Percentiles rank a stretch among this genome's conserved stretches.
Conservation (phyloP, 2,113 vertebrate genomes). For the Bufo gargarizans region DNA sequence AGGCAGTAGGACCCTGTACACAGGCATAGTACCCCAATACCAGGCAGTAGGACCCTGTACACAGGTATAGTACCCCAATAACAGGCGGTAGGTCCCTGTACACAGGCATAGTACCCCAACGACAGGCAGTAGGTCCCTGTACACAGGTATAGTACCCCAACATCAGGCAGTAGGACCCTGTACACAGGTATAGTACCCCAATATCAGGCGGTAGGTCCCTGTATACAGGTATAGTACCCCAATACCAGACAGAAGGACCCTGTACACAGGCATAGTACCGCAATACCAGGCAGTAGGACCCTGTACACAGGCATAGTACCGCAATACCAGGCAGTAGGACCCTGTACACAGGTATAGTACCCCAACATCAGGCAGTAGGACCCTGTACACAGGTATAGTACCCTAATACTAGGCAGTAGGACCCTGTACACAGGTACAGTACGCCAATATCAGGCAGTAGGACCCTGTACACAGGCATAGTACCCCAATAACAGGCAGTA, state of each 20-base stretch:
- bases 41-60: not conserved
- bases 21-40: not conserved
- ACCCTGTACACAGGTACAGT: not conserved
- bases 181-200: not conserved
- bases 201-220: not conserved
- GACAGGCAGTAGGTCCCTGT: not conserved
- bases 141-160: not conserved
- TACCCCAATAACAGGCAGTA: not conserved
- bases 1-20: not conserved
- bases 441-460: not conserved
- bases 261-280: not conserved
- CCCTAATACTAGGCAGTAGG: not conserved
- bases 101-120: not conserved
- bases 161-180: not conserved
- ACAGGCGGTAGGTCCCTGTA: not conserved
- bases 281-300: not conserved
- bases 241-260: not conserved
- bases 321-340: not conserved
- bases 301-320: not conserved
- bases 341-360: not conserved
- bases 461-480: not conserved
- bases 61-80: not conserved
- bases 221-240: not conserved
- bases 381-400: not conserved
- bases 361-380: not conserved